phyloP scores from a whole-genome alignment of 2,113 vertebrate genomes.

The Neolamprologus toae region DNA sequence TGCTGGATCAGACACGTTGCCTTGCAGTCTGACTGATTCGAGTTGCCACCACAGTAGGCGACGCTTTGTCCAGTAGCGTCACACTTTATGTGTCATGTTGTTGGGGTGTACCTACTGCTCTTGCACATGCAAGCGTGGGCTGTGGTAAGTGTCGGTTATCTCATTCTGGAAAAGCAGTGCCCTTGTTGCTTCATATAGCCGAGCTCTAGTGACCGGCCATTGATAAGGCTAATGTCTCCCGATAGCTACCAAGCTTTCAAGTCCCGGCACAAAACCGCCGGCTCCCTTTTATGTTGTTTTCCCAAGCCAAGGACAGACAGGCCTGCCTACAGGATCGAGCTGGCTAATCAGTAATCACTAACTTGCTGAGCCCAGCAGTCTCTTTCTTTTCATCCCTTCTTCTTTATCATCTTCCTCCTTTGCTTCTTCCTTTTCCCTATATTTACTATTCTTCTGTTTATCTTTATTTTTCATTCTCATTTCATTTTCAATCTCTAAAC shows the following conservation, averaged over 20 bases:
- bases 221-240: constrained; percentile 82
- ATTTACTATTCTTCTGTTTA: not conserved
- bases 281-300: constrained; percentile 85
- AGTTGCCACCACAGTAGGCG: constrained; percentile 1
- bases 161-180: constrained; percentile 69
- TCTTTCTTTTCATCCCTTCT: constrained; percentile 44
- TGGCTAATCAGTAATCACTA: constrained; percentile 88
- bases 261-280: constrained; percentile 80
- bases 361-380: constrained; percentile 70
- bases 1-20: not conserved
- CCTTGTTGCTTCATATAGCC: constrained; percentile 83
- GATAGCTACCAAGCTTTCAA: constrained; percentile 87
- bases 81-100: not conserved
- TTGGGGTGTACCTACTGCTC: constrained; percentile 13
- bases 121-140: constrained; percentile 48
- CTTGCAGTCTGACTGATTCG: not conserved
- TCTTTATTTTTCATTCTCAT: not conserved
- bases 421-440: not conserved
- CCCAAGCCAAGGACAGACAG: constrained; percentile 85
- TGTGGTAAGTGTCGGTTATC: constrained; percentile 71
- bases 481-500: not conserved
- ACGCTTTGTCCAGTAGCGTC: not conserved
- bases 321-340: constrained; percentile 63
- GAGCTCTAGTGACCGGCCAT: constrained; percentile 71
- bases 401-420: not conserved